phyloP scores from a whole-genome alignment of 2,888 invertebrate genomes.

The Hermaeophaga mercurialis region DNA sequence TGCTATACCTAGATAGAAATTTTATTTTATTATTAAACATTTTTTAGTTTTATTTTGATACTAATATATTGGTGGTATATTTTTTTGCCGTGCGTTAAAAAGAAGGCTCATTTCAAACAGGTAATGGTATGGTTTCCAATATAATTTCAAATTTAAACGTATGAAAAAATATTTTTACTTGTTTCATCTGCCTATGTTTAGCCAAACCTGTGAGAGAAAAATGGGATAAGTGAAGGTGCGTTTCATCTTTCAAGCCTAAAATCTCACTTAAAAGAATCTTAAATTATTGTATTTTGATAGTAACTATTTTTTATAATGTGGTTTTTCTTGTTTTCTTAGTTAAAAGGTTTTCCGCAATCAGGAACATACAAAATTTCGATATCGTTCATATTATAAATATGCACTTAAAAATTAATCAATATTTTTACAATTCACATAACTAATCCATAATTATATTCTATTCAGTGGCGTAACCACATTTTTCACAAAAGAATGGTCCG shows the following conservation, averaged over 20 bases:
- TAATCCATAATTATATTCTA: too few species aligned
- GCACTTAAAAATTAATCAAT: too few species aligned
- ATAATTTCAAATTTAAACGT: conserved; percentile 36
- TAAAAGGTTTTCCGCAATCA: conserved; percentile 16
- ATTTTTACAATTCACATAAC: too few species aligned
- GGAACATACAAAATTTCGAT: conserved; percentile 25
- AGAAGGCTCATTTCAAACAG: conserved; percentile 52
- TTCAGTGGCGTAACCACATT: too few species aligned
- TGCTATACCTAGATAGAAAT: not conserved
- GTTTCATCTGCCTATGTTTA: conserved; percentile 55
- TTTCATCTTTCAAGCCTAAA: conserved; percentile 44
- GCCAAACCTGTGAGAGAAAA: conserved; percentile 46
- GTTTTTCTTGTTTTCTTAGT: conserved; percentile 24
- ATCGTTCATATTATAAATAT: too few species aligned
- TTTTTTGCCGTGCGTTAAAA: conserved; percentile 56
- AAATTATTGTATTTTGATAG: conserved; percentile 27
- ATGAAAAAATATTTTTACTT: conserved; percentile 35
- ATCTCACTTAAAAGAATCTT: conserved; percentile 34
- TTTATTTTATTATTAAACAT: conserved; percentile 22
- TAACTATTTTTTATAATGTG: conserved; percentile 27
- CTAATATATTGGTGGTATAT: conserved; percentile 57
- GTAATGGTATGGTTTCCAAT: conserved; percentile 50
- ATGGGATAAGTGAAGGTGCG: conserved; percentile 55
- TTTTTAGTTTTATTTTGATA: conserved; percentile 38
- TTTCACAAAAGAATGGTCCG: too few species aligned